phyloP scores from a whole-genome alignment of 2,888 invertebrate genomes.

The Volucella inflata region DNA sequence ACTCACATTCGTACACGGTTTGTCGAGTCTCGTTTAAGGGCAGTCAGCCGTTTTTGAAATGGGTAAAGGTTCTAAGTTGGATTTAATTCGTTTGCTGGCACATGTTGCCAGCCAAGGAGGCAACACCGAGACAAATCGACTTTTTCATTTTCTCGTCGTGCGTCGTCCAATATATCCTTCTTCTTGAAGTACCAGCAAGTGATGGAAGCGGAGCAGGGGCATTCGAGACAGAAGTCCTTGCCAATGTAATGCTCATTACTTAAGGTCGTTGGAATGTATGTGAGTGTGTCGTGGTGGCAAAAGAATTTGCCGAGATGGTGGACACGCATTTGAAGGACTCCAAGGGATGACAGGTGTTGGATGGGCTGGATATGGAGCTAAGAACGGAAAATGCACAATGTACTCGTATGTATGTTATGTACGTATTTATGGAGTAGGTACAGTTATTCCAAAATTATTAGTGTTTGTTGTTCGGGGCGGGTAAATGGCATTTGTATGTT shows the following conservation, averaged over 20 bases:
- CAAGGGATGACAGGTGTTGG: slow-evolving; percentile 30
- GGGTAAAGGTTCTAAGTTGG: slow-evolving; percentile 56
- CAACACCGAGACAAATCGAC: slow-evolving; percentile 43
- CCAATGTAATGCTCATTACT: slow-evolving; percentile 58
- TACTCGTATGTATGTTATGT: background rate
- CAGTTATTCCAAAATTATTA: slow-evolving; percentile 44
- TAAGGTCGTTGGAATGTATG: background rate
- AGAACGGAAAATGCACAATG: slow-evolving; percentile 46
- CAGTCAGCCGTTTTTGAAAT: slow-evolving; percentile 13
- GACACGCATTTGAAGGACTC: slow-evolving; percentile 16
- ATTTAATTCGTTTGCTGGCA: slow-evolving; percentile 67
- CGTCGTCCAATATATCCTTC: slow-evolving; percentile 23
- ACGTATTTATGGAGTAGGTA: background rate
- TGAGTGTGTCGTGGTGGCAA: background rate
- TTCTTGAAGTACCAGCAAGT: background rate
- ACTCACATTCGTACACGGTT: slow-evolving; percentile 19
- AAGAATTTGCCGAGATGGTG: slow-evolving; percentile 4
- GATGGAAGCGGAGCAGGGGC: background rate
- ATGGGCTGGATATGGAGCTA: background rate
- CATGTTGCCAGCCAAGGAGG: slow-evolving; percentile 41
- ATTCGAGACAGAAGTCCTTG: background rate
- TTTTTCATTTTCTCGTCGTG: slow-evolving; percentile 24
- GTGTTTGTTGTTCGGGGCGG: slow-evolving; percentile 11
- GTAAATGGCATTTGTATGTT: slow-evolving; percentile 19
- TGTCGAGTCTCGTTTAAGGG: slow-evolving; percentile 43